Evolutionary conservation across 2,888 invertebrate genomes (phyloP), one percentile per base, ranked within the genome.

Genomic region (Seira musarum): DNA sequence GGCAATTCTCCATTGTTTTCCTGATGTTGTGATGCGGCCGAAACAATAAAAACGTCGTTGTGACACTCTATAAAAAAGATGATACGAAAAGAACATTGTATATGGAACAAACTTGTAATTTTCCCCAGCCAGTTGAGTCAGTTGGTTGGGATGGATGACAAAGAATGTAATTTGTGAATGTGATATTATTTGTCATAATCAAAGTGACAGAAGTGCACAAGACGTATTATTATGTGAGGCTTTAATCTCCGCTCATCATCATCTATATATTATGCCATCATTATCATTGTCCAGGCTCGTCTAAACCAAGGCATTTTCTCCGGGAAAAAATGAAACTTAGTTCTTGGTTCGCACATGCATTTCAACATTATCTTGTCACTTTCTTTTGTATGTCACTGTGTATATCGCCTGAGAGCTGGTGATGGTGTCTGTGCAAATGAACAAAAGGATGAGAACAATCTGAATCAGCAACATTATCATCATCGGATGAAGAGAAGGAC

Each of bases 151-250:
- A n/a, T 53, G 53, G 3, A 53, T 13, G 53, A 17, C 53, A 53
- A 53, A 53, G 53, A 53, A 53, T 53, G 53, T 53, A 53, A 53
- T 53, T 53, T 53, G 53, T 53, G 53, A 53, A 53, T 53, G 53
- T 53, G 72, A 63, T 72, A 78, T 46, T 69, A 69, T 79, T 79
- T 68, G 68, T 69, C 53, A 79, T 69, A 64, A 79, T 79, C 68
- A 79, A 73, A 79, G 73, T 73, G 79, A 79, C 79, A 79, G 73
- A 79, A 79, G 73, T 79, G 79, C 73, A 73, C 73, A 79, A 73
- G 73, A 79, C 53, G 64, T 79, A 68, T 73, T 72, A 63, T 66
- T 65, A 80, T 74, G 74, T 68, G 65, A 74, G 80, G 64, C 57
- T 68, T 73, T 74, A 80, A 73, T 73, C 68, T 69, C 65, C 40